Base-by-base conservation (phyloP, 2,888 invertebrate species). In the Emmelina monodactyla region DNA sequence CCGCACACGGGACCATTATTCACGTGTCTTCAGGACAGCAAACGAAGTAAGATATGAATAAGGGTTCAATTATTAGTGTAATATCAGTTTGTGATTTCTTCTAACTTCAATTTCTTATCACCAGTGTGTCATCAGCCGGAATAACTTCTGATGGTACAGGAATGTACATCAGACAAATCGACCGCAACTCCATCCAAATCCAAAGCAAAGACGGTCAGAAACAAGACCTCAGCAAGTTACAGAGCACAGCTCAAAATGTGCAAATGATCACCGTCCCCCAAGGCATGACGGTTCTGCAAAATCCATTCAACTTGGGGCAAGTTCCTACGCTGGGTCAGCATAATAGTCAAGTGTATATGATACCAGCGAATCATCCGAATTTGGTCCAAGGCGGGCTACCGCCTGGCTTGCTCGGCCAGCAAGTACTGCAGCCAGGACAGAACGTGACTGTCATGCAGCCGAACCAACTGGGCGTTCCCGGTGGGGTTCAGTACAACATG, bases 261-360 rank as follows among this genome's bases (percentile, higher is more conserved):
- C 78, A 79, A 49, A 79, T 79, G 78, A 75, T 79, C 39, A 75
- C 75, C 0, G 72, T 79, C 0, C 78, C 78, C 0, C 75, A 63
- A 32, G 78, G 78, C 22, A 78, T 78, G 76, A 76, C 78, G 0
- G 72, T 79, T 0, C 46, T 79, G 1, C 78, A 78, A 39, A 78
- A 76, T 41, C 76, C 71, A 0, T 43, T 79, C 3, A 76, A 72
- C 39, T 62, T 79, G 28, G 54, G 69, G 41, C 78, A 78, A 44
- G 64, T 75, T 54, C 73, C 67, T 2, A 63, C 69, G 0, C 52
- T 78, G 3, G 75, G 75, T 0, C 79, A 78, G 37, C 67, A 58
- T 0, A 76, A 76, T 41, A 72, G 68, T 45, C 79, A 79, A 50
- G 78, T 79, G 0, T 78, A 78, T 45, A 78, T 78, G 76, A 76